Evolutionary conservation across 1,140 invertebrate species (phyloP).

Genomic region (Eumeta japonica): DNA sequence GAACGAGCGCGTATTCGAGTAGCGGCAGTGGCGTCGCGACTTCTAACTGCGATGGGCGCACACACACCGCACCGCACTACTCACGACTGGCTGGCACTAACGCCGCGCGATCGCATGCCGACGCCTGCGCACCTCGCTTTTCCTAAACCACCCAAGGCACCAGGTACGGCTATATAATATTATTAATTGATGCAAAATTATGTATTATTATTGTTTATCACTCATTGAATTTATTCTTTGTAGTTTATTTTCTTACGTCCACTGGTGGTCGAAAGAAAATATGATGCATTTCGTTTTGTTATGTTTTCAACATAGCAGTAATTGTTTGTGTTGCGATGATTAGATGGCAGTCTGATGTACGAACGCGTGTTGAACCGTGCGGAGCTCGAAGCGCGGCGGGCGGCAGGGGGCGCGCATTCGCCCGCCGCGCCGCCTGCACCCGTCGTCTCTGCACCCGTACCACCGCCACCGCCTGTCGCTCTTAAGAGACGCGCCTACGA

Average conservation of each 20-base stretch:
- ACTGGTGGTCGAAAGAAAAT: too few species aligned
- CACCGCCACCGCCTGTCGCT: constrained; percentile 50
- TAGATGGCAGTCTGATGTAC: constrained; percentile 81
- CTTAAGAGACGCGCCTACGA: constrained; percentile 68
- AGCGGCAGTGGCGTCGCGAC: constrained; percentile 73
- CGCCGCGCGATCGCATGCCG: constrained; percentile 75
- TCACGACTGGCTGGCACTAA: constrained; percentile 79
- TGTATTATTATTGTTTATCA: background rate
- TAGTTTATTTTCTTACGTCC: too few species aligned
- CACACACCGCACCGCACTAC: constrained; percentile 62
- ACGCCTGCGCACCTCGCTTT: constrained; percentile 78
- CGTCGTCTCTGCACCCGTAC: constrained; percentile 22
- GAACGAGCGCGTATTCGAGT: constrained; percentile 64
- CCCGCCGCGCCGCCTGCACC: constrained; percentile 33
- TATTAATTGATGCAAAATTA: constrained; percentile 5
- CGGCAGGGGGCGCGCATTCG: constrained; percentile 54
- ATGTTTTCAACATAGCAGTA: too few species aligned
- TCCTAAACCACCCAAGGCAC: constrained; percentile 82
- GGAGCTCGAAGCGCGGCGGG: constrained; percentile 64
- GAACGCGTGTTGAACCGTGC: constrained; percentile 78
- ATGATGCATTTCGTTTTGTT: too few species aligned
- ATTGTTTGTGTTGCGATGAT: too few species aligned
- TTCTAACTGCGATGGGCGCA: constrained; percentile 62
- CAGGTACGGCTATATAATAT: too few species aligned
- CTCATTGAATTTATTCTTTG: background rate